These are phyloP conservation scores for Eupristina koningsbergeri DNA, from an alignment of 1,140 invertebrate genomes.

Conservation along the genomic window DNA sequence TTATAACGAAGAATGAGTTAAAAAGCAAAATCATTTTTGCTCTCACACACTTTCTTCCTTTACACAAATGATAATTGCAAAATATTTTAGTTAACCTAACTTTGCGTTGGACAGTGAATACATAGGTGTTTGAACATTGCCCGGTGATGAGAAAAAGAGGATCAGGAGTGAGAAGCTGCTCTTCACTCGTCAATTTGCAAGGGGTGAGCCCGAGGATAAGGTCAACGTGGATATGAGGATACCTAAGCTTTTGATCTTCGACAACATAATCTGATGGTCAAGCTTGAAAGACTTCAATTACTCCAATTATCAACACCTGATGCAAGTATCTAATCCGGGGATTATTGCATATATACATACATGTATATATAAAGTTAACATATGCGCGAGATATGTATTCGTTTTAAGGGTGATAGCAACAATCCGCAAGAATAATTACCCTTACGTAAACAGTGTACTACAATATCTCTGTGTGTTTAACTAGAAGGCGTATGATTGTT, in stretches of 20 bases:
- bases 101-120: too few species aligned
- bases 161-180: neutral
- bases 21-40: too few species aligned
- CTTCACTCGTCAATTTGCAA: too few species aligned
- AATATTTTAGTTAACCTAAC: too few species aligned
- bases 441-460: constrained; percentile 20
- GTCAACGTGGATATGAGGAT: neutral
- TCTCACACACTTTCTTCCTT: too few species aligned
- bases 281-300: constrained; percentile 61
- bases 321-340: constrained; percentile 50
- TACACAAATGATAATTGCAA: too few species aligned
- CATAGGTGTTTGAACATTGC: too few species aligned
- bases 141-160: too few species aligned
- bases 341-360: constrained; percentile 22
- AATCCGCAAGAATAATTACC: neutral
- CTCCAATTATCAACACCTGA: constrained; percentile 72
- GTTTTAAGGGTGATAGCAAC: neutral
- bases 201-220: too few species aligned
- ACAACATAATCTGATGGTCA: constrained; percentile 55
- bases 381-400: constrained; percentile 23
- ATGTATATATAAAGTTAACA: too few species aligned
- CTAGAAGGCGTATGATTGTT: neutral
- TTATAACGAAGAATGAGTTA: too few species aligned
- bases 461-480: neutral
- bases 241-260: neutral